Base-by-base conservation (phyloP, 2,888 invertebrate genomes). In the Cloeon dipterum region DNA sequence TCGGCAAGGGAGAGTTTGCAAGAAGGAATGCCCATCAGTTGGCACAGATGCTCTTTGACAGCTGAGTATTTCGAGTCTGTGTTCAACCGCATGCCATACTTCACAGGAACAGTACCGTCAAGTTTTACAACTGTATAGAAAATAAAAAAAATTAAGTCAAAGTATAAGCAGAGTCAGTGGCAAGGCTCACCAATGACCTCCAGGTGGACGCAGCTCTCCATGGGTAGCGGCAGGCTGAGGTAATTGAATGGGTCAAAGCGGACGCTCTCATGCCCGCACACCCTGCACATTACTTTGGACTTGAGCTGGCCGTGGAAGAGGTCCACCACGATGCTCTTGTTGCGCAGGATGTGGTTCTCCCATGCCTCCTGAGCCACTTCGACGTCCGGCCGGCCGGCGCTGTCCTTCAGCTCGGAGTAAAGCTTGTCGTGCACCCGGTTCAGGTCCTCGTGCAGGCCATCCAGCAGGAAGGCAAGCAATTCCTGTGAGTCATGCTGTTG, bases 401-500 rank as follows among this genome's bases (percentile, higher is more conserved):
- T 75, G 53, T 81, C 77, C 48, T 74, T 72, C 25, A 78, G 53
- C 50, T 75, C 74, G 3, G 70, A 61, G 49, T 79, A 79, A 1
- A 76, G 73, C 47, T 73, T 73, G 32, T 67, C 62, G 44, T 65
- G 66, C 1, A 82, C 82, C 10, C 86, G 62, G 61, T 88, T 88
- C 43, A 89, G 65, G 57, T 89, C 88, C 62, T 89, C 88, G 58
- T 91, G 89, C 45, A 91, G 64, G 35, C 83, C 77, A 61, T 91
- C 89, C 47, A 91, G 62, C 44, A 91, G 61, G 72, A 89, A 89
- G 36, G 86, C 85, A 21, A 91, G 67, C 45, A 91, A 63, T 60
- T 91, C 89, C 65, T 83, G 89, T 37, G 86, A 83, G 63, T 91
- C 89, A 58, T 91, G 89, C 58, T 91, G 91, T 10, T 83, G 83